These are phyloP conservation scores for Tetanocera ferruginea DNA, from an alignment of 2,888 invertebrate genomes.

Conservation along the genomic window DNA sequence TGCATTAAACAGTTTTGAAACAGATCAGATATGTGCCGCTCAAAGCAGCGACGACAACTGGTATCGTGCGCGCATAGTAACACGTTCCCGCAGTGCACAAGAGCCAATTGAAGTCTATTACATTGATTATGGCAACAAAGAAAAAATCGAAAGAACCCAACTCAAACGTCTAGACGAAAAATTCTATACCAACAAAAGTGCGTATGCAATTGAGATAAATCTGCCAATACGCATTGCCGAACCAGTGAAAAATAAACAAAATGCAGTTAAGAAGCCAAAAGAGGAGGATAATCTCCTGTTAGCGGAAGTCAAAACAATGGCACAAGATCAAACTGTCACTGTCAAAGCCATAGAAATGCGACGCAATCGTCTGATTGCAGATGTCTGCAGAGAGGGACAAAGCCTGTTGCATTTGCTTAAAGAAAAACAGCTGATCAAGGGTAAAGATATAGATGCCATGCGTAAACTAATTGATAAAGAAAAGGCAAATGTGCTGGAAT, in stretches of 20 bases:
- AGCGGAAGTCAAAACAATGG: conserved; percentile 55
- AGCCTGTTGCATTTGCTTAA: conserved; percentile 60
- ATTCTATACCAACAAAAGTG: conserved; percentile 67
- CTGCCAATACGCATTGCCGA: conserved; percentile 56
- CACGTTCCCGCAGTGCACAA: conserved; percentile 34
- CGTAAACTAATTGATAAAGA: conserved; percentile 64
- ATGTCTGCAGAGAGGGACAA: conserved; percentile 54
- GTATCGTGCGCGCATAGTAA: conserved; percentile 76
- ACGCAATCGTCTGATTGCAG: conserved; percentile 62
- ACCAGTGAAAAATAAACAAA: conserved; percentile 46
- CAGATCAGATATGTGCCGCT: conserved; percentile 75
- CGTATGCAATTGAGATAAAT: conserved; percentile 65
- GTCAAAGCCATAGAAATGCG: conserved; percentile 63
- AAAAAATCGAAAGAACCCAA: conserved; percentile 71
- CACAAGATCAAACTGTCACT: conserved; percentile 54
- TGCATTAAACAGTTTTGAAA: conserved; percentile 69
- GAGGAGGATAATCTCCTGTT: conserved; percentile 35
- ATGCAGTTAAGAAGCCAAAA: conserved; percentile 47
- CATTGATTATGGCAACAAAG: conserved; percentile 80
- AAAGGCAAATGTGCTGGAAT: conserved; percentile 59
- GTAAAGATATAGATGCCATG: conserved; percentile 61
- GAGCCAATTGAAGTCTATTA: conserved; percentile 71
- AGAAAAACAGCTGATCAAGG: conserved; percentile 56
- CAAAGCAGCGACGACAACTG: conserved; percentile 77
- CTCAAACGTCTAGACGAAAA: conserved; percentile 71